Conservation (phyloP, 2,888 invertebrate species). For the Drosophila picticornis region DNA sequence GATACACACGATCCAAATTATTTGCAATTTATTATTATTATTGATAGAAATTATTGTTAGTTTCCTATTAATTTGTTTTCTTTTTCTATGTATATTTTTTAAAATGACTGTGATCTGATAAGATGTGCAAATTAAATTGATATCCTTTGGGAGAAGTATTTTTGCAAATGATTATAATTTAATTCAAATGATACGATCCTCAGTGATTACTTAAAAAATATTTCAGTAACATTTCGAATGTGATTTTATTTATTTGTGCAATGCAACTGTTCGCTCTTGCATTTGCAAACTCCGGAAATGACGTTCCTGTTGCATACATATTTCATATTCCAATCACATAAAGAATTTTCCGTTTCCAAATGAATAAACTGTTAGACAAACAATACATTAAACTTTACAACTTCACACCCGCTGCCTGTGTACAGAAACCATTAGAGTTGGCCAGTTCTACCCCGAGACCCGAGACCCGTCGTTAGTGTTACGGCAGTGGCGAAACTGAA, state of each 20-base stretch:
- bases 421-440: constrained; percentile 69
- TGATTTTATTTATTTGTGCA: background rate
- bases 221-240: background rate
- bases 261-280: constrained; percentile 1
- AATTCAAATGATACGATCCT: background rate
- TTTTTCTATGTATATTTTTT: background rate
- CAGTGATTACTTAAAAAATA: constrained; percentile 3
- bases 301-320: constrained; percentile 37
- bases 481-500: constrained; percentile 26
- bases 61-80: background rate
- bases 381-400: constrained; percentile 82
- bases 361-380: constrained; percentile 80
- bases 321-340: constrained; percentile 66
- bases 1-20: constrained; percentile 52
- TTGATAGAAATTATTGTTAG: background rate
- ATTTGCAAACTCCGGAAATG: constrained; percentile 23
- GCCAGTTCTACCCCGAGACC: constrained; percentile 33
- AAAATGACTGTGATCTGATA: background rate
- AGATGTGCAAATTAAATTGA: background rate
- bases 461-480: constrained; percentile 22
- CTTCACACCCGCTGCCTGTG: constrained; percentile 79
- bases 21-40: background rate
- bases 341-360: constrained; percentile 69
- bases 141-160: background rate
- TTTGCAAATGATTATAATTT: background rate